Conservation (phyloP, 1,140 invertebrate genomes). For the Sipha flava region DNA sequence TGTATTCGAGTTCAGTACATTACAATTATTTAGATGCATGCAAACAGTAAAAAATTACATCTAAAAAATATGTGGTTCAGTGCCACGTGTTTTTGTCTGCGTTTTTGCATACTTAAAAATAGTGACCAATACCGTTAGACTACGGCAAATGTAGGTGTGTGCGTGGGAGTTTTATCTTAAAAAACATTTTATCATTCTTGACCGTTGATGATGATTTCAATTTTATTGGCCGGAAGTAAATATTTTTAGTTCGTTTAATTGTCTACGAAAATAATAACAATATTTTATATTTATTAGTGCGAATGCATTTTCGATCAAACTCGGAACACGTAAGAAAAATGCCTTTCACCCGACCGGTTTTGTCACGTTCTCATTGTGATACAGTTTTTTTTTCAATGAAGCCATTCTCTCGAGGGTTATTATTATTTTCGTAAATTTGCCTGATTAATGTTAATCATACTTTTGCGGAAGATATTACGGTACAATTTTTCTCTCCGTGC, state of each 20-base stretch:
- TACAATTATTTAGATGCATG: not conserved
- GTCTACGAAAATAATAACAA: not conserved
- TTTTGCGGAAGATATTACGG: not conserved
- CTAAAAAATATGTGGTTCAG: not conserved
- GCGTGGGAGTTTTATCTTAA: not conserved
- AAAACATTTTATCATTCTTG: not conserved
- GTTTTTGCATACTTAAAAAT: not conserved
- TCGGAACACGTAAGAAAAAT: not conserved
- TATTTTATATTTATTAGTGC: not conserved
- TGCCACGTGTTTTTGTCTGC: not conserved
- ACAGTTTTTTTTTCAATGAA: not conserved
- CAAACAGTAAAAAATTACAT: too few species aligned
- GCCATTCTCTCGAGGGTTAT: not conserved
- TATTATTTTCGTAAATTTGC: not conserved
- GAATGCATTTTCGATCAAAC: not conserved
- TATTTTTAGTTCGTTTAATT: not conserved
- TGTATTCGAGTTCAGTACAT: not conserved
- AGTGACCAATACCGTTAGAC: not conserved
- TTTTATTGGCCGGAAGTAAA: not conserved
- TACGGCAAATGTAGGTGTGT: not conserved
- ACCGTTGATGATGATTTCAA: not conserved
- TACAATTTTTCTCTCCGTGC: not conserved
- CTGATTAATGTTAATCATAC: not conserved
- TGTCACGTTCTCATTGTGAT: not conserved
- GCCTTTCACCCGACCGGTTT: not conserved